A percentile compares a stretch with the other conserved stretches of the same genome.
Evolutionary conservation across 2,888 invertebrate genomes (phyloP).

Genomic region (Caenorhabditis sp.): DNA sequence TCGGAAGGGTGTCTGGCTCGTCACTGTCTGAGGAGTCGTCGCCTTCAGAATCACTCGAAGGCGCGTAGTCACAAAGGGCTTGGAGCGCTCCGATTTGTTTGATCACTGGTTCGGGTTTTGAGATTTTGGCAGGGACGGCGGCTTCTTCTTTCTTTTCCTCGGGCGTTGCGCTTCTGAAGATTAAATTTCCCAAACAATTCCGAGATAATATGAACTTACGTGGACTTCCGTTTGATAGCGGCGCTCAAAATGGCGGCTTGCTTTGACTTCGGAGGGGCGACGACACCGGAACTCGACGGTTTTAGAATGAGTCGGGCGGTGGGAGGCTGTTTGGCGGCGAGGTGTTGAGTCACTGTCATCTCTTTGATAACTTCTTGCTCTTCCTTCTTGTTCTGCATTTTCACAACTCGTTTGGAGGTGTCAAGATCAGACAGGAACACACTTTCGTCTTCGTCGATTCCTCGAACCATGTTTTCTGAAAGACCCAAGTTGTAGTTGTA

Average conservation of each 20-base stretch:
- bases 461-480: slow-evolving; percentile 84
- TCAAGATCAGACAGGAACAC: slow-evolving; percentile 92
- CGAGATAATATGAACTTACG: too few relatives aligned
- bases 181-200: too few relatives aligned
- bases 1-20: not conserved
- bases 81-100: slow-evolving; percentile 85
- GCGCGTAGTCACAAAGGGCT: slow-evolving; percentile 87
- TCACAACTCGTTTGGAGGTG: slow-evolving; percentile 63
- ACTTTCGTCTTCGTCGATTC: slow-evolving; percentile 95
- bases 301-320: slow-evolving; percentile 21
- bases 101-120: slow-evolving; percentile 56
- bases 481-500: slow-evolving; percentile 16
- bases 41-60: slow-evolving; percentile 81
- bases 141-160: slow-evolving; percentile 43
- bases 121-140: slow-evolving; percentile 17
- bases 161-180: slow-evolving; percentile 21
- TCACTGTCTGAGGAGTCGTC: slow-evolving; percentile 7
- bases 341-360: slow-evolving; percentile 56
- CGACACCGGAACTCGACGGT: slow-evolving; percentile 36
- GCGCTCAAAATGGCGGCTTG: slow-evolving; percentile 61
- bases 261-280: slow-evolving; percentile 53
- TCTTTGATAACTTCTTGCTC: slow-evolving; percentile 68
- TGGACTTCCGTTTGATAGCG: slow-evolving; percentile 52
- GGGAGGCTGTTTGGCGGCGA: slow-evolving; percentile 28
- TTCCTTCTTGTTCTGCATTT: slow-evolving; percentile 66